Evolutionary conservation across 2,797 vertebrate genomes (phyloP).

Genomic region (Mormyrus proboscirostris): DNA sequence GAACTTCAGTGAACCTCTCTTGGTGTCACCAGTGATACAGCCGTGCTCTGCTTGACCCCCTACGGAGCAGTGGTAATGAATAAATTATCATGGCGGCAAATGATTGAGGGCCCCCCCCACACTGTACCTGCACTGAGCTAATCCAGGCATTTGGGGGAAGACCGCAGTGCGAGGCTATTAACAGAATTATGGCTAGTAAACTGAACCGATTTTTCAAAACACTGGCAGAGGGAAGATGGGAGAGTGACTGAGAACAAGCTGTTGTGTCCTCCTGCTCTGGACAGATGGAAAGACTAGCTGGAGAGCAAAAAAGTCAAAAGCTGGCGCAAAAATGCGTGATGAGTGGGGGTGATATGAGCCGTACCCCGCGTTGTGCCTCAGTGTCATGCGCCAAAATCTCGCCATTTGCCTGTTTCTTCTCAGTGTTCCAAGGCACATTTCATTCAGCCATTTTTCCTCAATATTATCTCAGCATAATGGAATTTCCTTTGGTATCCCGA

Average conservation of each 20-base stretch:
- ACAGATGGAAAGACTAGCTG: background rate
- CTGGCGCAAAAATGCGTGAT: background rate
- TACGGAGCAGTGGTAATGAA: background rate
- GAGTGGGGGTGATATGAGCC: background rate
- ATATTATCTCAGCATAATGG: background rate
- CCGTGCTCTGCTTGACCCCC: background rate
- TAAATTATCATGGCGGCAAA: background rate
- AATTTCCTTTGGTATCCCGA: background rate
- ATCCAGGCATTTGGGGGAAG: background rate
- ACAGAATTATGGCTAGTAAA: background rate
- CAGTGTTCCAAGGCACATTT: background rate
- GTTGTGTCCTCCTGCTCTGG: constrained; percentile 1
- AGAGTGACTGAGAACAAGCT: background rate
- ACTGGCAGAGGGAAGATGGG: background rate
- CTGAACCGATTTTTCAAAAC: background rate
- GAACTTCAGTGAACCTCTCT: background rate
- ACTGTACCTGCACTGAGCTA: background rate
- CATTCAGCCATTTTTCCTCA: background rate
- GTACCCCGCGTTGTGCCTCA: background rate
- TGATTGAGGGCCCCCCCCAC: background rate
- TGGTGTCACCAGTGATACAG: background rate
- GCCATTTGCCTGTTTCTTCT: background rate
- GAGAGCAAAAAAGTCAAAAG: background rate
- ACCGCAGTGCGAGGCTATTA: background rate
- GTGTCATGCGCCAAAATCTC: background rate